Evolutionary conservation across 2,888 invertebrate genomes (phyloP), one percentile per base, ranked within the genome.

Genomic region (Campaea margaritaria): DNA sequence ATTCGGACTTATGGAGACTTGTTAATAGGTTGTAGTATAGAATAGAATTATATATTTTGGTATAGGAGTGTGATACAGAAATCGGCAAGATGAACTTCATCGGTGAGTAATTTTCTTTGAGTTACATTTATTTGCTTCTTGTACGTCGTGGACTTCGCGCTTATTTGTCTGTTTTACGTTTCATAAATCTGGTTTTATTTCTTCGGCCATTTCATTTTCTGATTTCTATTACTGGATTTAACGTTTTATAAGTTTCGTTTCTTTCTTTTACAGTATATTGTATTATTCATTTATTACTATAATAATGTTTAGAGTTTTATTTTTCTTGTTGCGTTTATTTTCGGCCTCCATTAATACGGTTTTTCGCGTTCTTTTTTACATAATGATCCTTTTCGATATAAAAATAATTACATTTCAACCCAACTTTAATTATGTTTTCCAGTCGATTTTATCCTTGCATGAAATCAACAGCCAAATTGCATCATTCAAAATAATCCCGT

Each of bases 61-160:
- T 64, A 69, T 75, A 73, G 64, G 68, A 80, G 79, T 84, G 89
- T 81, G 84, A 78, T 44, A 63, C 70, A 77, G 64, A 60, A 72
- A 69, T 43, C 69, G 68, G 64, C 88, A 82, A 83, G 70, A 91
- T 91, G 91, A 91, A 91, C 75, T 91, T 91, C 75, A 84, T 91
- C 64, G 91, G 91, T 91, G 70, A 91, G 91, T 91, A 52, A 43
- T 55, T 42, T 9, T 49, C n/a, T 36, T 55, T 48, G 0, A 2
- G 16, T 34, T 47, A 13, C n/a, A 13, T 14, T 39, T 16, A 14
- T 15, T 38, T 48, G 12, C 16, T 36, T 16, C 11, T 16, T 34
- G 11, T 42, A 16, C 16, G 16, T 42, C 10, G 31, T 31, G 7
- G 31, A 31, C 21, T 41, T 41, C n/a, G n/a, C n/a, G 12, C n/a